phyloP scores from a whole-genome alignment of 2,888 invertebrate genomes.

The Phasia obesa region DNA sequence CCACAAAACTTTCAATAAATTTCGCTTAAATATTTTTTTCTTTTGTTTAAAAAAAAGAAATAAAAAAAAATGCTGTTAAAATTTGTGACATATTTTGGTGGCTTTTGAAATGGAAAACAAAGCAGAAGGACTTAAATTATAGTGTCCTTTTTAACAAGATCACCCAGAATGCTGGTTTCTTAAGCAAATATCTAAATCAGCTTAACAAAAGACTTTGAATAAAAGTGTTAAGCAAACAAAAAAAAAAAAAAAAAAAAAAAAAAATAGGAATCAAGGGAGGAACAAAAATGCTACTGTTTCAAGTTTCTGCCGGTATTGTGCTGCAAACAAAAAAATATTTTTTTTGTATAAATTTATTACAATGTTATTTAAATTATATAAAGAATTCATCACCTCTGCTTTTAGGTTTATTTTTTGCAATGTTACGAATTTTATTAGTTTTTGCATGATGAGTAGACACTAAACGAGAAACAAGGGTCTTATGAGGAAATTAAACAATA shows the following conservation, averaged over 20 bases:
- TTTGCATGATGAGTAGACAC: constrained; percentile 28
- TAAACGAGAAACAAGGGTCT: neutral
- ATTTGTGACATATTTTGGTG: constrained; percentile 30
- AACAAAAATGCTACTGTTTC: no score
- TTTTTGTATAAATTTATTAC: constrained; percentile 46
- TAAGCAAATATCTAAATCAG: constrained; percentile 27
- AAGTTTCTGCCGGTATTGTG: constrained; percentile 22
- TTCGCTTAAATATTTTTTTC: neutral
- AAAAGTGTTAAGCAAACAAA: neutral
- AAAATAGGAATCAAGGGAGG: no score
- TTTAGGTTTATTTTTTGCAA: neutral
- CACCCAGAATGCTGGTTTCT: neutral
- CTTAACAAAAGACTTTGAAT: constrained; percentile 21
- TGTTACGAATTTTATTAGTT: constrained; percentile 21
- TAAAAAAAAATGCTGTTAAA: constrained; percentile 1
- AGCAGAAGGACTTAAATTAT: constrained; percentile 4
- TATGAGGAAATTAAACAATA: constrained; percentile 30
- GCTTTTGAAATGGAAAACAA: constrained; percentile 11
- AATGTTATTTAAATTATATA: constrained; percentile 27
- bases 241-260: constrained; percentile 4
- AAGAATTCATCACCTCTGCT: constrained; percentile 49
- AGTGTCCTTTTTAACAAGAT: constrained; percentile 9
- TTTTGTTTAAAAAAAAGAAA: neutral
- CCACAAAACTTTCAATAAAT: constrained; percentile 42
- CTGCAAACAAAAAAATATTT: neutral